These are phyloP conservation scores for Gymnoscelis rufifasciata DNA, from an alignment of 2,888 invertebrate species.

Conservation along the genomic window DNA sequence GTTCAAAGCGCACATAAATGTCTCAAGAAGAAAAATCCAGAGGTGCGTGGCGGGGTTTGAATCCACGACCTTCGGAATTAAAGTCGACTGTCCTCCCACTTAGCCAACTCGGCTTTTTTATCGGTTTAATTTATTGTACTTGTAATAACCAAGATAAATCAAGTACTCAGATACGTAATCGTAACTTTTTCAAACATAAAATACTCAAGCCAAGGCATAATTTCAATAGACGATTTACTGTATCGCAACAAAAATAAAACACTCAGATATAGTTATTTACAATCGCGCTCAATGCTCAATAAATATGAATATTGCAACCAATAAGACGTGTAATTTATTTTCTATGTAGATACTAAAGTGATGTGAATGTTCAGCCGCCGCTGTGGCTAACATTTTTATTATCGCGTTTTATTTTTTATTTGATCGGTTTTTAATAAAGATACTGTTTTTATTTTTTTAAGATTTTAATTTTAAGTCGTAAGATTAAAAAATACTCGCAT, in stretches of 20 bases:
- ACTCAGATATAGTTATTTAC: conserved; percentile 23
- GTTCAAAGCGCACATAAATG: too few species aligned
- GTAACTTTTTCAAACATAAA: too few species aligned
- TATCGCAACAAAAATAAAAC: background rate
- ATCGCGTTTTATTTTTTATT: background rate
- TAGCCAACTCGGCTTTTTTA: too few species aligned
- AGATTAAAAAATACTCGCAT: too few species aligned
- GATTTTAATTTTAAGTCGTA: background rate
- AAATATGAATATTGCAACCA: conserved; percentile 35
- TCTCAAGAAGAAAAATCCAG: too few species aligned
- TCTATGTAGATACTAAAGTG: conserved; percentile 34
- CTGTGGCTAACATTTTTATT: conserved; percentile 16
- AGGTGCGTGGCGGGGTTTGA: too few species aligned
- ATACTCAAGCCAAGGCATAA: background rate
- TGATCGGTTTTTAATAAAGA: background rate
- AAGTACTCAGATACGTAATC: too few species aligned
- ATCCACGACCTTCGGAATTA: too few species aligned
- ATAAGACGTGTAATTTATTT: conserved; percentile 34
- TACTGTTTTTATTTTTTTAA: background rate
- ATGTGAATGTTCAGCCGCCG: conserved; percentile 22
- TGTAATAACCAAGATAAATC: too few species aligned
- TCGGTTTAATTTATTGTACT: too few species aligned
- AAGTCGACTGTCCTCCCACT: too few species aligned
- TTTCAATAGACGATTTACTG: background rate
- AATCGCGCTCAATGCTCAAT: conserved; percentile 23